Conservation (phyloP, 2,888 invertebrate species). For the Eucriotettix oculatus region DNA sequence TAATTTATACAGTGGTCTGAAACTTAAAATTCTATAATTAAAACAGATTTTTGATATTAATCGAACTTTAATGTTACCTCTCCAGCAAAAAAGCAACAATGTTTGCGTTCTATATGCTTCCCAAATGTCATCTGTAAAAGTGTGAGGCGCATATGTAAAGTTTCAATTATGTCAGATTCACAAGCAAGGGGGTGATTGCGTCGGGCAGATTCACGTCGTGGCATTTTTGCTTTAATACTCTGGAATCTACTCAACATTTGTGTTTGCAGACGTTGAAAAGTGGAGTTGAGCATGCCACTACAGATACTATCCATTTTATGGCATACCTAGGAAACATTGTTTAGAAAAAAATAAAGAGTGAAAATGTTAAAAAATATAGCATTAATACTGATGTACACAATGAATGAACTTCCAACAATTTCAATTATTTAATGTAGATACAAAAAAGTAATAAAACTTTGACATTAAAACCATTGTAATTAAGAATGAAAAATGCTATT, state of each 20-base stretch:
- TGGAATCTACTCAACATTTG: constrained; percentile 74
- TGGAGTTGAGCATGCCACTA: constrained; percentile 62
- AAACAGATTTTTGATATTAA: too few species aligned
- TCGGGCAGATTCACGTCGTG: constrained; percentile 76
- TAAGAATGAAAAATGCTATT: too few species aligned
- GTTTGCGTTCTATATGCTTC: constrained; percentile 83
- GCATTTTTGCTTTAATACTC: constrained; percentile 79
- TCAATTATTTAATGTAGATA: too few species aligned
- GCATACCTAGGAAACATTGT: constrained; percentile 46
- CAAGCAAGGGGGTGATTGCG: constrained; percentile 79
- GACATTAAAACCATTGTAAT: too few species aligned
- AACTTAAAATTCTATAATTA: too few species aligned
- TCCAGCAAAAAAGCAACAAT: constrained; percentile 89
- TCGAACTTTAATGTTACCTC: constrained; percentile 41
- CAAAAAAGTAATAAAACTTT: too few species aligned
- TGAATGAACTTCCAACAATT: neutral
- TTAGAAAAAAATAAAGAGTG: neutral
- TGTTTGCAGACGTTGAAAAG: constrained; percentile 70
- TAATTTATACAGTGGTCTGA: too few species aligned
- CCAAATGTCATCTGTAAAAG: constrained; percentile 87
- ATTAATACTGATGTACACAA: neutral
- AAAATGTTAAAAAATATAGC: neutral
- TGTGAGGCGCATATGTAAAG: constrained; percentile 80
- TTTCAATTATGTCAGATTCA: constrained; percentile 86
- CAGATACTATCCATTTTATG: constrained; percentile 64